Evolutionary conservation across 1,140 invertebrate species (phyloP).

Genomic region (Gonatopus flavifemur): DNA sequence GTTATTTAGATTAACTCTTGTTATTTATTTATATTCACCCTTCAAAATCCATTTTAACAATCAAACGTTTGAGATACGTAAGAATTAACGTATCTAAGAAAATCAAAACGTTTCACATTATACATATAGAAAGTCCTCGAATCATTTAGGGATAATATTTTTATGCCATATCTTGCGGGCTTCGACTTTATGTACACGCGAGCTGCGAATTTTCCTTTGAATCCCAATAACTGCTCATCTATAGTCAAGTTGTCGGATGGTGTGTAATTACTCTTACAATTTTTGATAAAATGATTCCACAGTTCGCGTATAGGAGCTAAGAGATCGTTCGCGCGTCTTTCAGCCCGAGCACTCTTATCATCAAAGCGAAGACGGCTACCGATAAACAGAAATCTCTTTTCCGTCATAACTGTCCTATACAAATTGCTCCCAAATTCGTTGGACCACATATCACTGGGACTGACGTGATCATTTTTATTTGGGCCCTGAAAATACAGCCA

Average conservation of each 20-base stretch:
- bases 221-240: slow-evolving; percentile 43
- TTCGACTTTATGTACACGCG: slow-evolving; percentile 42
- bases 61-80: too few relatives aligned
- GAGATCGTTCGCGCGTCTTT: slow-evolving; percentile 30
- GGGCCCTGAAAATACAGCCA: slow-evolving; percentile 12
- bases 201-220: slow-evolving; percentile 38
- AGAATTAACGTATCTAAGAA: too few relatives aligned
- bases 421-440: too few relatives aligned
- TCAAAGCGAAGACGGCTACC: slow-evolving; percentile 41
- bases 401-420: slow-evolving; percentile 36
- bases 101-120: too few relatives aligned
- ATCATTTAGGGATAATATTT: slow-evolving; percentile 12
- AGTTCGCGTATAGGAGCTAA: slow-evolving; percentile 45
- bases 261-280: slow-evolving; percentile 12
- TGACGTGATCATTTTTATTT: slow-evolving; percentile 1
- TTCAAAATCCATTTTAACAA: too few relatives aligned
- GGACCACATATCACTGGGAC: slow-evolving; percentile 7
- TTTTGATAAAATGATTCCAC: slow-evolving; percentile 35
- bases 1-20: too few relatives aligned
- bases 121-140: slow-evolving; percentile 8
- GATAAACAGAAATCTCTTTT: slow-evolving; percentile 43
- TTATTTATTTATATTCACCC: too few relatives aligned
- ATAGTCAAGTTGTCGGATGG: slow-evolving; percentile 24
- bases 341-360: slow-evolving; percentile 26
- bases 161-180: slow-evolving; percentile 15